Conservation (phyloP, 1,140 invertebrate genomes). For the Euura saliciscinereae region DNA sequence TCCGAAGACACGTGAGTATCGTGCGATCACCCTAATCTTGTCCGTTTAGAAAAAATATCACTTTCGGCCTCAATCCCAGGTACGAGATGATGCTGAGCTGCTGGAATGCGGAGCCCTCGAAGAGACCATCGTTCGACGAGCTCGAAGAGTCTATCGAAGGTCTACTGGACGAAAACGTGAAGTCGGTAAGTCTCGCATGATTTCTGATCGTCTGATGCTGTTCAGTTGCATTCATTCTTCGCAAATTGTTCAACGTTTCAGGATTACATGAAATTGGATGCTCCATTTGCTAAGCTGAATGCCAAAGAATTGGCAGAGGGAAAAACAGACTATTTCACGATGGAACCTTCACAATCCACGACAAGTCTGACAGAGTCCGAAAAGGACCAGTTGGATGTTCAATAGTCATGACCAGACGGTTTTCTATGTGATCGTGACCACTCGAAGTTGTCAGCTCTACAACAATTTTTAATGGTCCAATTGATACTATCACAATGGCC, state of each 20-base stretch:
- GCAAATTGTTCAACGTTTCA: slow-evolving; percentile 49
- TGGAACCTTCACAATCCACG: slow-evolving; percentile 43
- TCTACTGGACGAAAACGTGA: slow-evolving; percentile 81
- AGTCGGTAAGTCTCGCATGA: slow-evolving; percentile 66
- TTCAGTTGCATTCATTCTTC: neutral
- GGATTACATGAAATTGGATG: slow-evolving; percentile 88
- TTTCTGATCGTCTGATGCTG: neutral
- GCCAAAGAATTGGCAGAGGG: slow-evolving; percentile 54
- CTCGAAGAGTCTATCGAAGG: slow-evolving; percentile 77
- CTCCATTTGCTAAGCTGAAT: slow-evolving; percentile 77
- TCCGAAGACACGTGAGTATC: slow-evolving; percentile 73
- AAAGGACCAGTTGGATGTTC: too few species aligned
- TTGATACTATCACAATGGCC: too few species aligned
- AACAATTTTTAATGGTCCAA: too few species aligned
- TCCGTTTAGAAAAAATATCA: neutral
- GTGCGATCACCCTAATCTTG: neutral
- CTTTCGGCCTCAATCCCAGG: slow-evolving; percentile 51
- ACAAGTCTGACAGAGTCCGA: too few species aligned
- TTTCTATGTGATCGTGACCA: too few species aligned
- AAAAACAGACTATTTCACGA: slow-evolving; percentile 75
- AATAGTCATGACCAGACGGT: too few species aligned
- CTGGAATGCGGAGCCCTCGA: slow-evolving; percentile 79
- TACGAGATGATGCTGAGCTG: slow-evolving; percentile 87
- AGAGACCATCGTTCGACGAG: slow-evolving; percentile 78
- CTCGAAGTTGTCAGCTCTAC: too few species aligned